Evolutionary conservation across 2,113 vertebrate species (phyloP).

Genomic region (Oxyura jamaicensis): DNA sequence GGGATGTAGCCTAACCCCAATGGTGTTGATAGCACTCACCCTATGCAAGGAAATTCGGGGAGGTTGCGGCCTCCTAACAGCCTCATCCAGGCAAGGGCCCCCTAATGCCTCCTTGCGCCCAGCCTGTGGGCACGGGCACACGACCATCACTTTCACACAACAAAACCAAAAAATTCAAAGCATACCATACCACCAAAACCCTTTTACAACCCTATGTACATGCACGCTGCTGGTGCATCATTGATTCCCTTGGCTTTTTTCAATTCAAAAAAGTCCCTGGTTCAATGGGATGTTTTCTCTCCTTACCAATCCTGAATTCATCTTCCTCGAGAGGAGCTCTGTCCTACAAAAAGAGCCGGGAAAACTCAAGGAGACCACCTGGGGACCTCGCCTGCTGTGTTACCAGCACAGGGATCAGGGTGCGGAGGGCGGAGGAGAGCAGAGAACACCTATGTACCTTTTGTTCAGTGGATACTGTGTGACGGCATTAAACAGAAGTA

Average conservation of each 20-base stretch:
- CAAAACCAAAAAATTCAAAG: slow-evolving; percentile 40
- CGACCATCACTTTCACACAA: slow-evolving; percentile 30
- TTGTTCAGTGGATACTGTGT: slow-evolving; percentile 61
- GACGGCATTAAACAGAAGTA: slow-evolving; percentile 58
- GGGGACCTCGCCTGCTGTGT: not conserved
- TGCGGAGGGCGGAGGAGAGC: not conserved
- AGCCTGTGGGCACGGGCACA: not conserved
- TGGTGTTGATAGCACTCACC: not conserved
- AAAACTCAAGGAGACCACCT: not conserved
- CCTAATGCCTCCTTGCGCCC: fast-evolving
- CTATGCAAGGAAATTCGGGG: not conserved
- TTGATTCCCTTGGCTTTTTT: not conserved
- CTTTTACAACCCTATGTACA: slow-evolving; percentile 61
- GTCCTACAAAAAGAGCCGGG: not conserved
- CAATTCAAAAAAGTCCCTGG: not conserved
- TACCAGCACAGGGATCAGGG: not conserved
- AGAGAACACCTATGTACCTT: slow-evolving; percentile 67
- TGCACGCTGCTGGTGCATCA: not conserved
- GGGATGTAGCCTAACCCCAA: not conserved
- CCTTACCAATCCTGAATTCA: not conserved
- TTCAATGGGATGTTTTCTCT: not conserved
- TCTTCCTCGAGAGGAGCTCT: not conserved
- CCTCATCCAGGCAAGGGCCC: fast-evolving
- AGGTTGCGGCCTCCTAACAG: not conserved
- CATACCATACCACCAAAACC: slow-evolving; percentile 34